Conservation (phyloP, 2,797 vertebrate species). For the Sciaenops ocellatus region DNA sequence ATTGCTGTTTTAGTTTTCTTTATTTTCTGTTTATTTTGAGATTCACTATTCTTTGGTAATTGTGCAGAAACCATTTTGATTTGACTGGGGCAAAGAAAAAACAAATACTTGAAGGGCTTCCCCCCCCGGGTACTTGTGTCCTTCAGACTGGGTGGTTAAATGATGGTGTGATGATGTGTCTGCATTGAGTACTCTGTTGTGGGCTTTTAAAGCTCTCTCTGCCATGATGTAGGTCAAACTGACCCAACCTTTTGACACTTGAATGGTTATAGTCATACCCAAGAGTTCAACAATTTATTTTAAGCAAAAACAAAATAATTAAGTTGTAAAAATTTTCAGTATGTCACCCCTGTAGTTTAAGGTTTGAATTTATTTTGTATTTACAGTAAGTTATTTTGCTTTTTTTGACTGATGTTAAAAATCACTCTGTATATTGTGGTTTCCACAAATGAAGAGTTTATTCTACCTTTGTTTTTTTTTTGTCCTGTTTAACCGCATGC, state of each 20-base stretch:
- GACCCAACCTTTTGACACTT: constrained; percentile 68
- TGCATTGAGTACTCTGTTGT: constrained; percentile 41
- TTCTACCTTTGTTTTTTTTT: constrained; percentile 57
- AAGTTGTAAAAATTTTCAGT: constrained; percentile 73
- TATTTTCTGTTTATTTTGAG: constrained; percentile 71
- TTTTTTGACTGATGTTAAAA: constrained; percentile 68
- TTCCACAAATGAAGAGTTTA: constrained; percentile 76
- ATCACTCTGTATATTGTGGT: constrained; percentile 69
- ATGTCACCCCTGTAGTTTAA: constrained; percentile 69
- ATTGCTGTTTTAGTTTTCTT: constrained; percentile 68
- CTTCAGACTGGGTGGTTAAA: constrained; percentile 54
- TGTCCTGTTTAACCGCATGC: constrained; percentile 75
- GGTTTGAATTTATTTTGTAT: constrained; percentile 78
- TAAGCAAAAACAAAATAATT: constrained; percentile 64
- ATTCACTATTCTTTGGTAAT: constrained; percentile 63
- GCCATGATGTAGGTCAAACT: constrained; percentile 63
- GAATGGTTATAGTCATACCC: constrained; percentile 67
- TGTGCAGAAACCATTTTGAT: constrained; percentile 68
- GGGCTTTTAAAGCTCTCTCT: constrained; percentile 50
- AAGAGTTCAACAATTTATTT: constrained; percentile 63
- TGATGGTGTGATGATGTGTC: constrained; percentile 40
- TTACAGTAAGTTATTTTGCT: constrained; percentile 82
- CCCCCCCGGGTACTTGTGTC: constrained; percentile 52
- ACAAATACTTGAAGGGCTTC: constrained; percentile 78
- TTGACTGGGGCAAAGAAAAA: constrained; percentile 59